A percentile compares a stretch with the other conserved stretches of the same genome.
Evolutionary conservation across 2,113 vertebrate genomes (phyloP).

Genomic region (Halichoerus grypus): DNA sequence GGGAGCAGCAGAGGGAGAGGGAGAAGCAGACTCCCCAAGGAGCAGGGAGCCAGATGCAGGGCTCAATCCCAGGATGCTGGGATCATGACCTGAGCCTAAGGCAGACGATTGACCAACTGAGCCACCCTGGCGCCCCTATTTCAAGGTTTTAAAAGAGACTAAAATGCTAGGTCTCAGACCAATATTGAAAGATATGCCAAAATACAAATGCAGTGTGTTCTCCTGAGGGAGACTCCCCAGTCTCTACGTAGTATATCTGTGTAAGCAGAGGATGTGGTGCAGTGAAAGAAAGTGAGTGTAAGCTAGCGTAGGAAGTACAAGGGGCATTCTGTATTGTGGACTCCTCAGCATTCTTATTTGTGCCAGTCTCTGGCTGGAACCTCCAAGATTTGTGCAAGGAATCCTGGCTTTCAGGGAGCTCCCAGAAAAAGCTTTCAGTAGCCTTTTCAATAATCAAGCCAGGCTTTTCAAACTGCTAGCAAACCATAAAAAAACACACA

Average conservation of each 20-base stretch:
- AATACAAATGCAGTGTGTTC: not conserved
- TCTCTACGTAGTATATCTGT: fast-evolving
- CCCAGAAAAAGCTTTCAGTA: not conserved
- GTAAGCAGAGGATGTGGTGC: not conserved
- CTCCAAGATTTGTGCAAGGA: not conserved
- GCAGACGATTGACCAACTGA: no score
- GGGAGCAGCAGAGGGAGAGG: no score
- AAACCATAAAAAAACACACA: not conserved
- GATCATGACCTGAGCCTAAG: no score
- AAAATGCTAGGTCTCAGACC: not conserved
- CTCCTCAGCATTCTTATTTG: not conserved
- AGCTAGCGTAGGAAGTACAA: not conserved
- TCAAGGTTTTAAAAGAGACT: not conserved
- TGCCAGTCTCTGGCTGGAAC: not conserved
- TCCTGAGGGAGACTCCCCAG: not conserved
- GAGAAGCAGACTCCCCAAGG: no score
- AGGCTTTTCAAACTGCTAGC: not conserved
- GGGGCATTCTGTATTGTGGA: not conserved
- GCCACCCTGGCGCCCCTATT: not conserved
- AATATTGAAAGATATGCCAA: not conserved
- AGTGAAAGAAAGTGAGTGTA: not conserved
- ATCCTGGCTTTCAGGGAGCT: not conserved
- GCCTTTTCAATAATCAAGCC: not conserved
- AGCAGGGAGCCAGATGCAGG: no score
- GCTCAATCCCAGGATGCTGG: no score